These are phyloP conservation scores for Nemotelus nigrinus DNA, from an alignment of 2,888 invertebrate genomes.

Conservation along the genomic window DNA sequence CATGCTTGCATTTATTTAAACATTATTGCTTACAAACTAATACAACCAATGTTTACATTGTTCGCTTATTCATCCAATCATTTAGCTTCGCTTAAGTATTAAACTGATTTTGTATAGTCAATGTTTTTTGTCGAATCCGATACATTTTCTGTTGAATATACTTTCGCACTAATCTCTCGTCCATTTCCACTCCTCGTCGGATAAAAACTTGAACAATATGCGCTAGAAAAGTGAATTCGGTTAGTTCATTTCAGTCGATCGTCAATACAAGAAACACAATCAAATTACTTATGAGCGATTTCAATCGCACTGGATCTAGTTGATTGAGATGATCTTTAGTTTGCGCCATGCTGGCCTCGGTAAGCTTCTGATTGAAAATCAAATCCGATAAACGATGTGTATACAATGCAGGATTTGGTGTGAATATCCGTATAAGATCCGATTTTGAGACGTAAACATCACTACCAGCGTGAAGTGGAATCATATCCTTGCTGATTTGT, in stretches of 20 bases:
- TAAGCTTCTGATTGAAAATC: constrained; percentile 57
- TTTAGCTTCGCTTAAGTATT: neutral
- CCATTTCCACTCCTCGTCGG: constrained; percentile 58
- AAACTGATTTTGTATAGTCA: neutral
- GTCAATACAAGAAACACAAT: neutral
- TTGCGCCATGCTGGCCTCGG: constrained; percentile 54
- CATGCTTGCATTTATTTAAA: too few species aligned
- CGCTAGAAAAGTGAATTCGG: constrained; percentile 54
- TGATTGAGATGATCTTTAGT: constrained; percentile 53
- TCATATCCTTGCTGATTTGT: constrained; percentile 51
- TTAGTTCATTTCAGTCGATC: neutral
- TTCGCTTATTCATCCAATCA: too few species aligned
- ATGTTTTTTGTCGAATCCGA: constrained; percentile 51
- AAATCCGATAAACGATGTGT: constrained; percentile 61
- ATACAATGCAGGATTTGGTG: constrained; percentile 61
- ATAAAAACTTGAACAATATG: constrained; percentile 63
- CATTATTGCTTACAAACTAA: too few species aligned
- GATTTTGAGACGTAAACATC: constrained; percentile 60
- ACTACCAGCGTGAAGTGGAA: constrained; percentile 63
- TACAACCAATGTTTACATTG: too few species aligned
- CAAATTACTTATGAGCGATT: constrained; percentile 61
- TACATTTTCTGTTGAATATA: constrained; percentile 59
- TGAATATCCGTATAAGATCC: constrained; percentile 60
- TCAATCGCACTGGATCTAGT: constrained; percentile 56
- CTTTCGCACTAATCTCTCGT: constrained; percentile 55